Conservation (phyloP, 2,888 invertebrate species). For the Meiosimyza decipiens region DNA sequence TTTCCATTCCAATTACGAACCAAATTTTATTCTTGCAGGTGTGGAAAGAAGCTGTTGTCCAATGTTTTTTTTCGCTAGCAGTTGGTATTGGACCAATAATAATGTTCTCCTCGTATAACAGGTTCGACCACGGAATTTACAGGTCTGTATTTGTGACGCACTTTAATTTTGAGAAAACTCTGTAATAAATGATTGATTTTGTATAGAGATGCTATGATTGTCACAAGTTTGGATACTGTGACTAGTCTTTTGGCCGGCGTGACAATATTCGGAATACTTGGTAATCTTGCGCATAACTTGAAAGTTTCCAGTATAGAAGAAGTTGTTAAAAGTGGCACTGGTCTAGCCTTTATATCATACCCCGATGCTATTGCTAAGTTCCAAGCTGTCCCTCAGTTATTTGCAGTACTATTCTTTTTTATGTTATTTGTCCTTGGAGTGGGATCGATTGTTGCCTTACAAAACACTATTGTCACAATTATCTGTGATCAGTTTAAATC, state of each 20-base stretch:
- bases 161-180: background rate
- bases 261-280: conserved; percentile 84
- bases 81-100: conserved; percentile 81
- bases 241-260: conserved; percentile 83
- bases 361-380: conserved; percentile 85
- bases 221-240: conserved; percentile 82
- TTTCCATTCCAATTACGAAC: no score
- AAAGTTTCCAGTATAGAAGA: conserved; percentile 71
- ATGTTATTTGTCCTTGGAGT: conserved; percentile 83
- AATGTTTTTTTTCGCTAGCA: conserved; percentile 82
- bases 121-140: conserved; percentile 74
- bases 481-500: conserved; percentile 76
- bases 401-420: conserved; percentile 83
- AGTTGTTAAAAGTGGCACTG: conserved; percentile 80
- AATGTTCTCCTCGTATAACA: conserved; percentile 84
- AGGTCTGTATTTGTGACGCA: conserved; percentile 61
- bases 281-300: conserved; percentile 77
- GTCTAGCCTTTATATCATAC: conserved; percentile 84
- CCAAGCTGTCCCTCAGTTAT: conserved; percentile 78
- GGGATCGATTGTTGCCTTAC: conserved; percentile 79
- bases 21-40: conserved; percentile 67
- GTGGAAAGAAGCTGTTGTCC: conserved; percentile 83
- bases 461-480: conserved; percentile 75
- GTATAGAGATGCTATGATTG: conserved; percentile 77
- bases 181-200: background rate